Conservation (phyloP, 2,888 invertebrate species). For the Agelastica alni region DNA sequence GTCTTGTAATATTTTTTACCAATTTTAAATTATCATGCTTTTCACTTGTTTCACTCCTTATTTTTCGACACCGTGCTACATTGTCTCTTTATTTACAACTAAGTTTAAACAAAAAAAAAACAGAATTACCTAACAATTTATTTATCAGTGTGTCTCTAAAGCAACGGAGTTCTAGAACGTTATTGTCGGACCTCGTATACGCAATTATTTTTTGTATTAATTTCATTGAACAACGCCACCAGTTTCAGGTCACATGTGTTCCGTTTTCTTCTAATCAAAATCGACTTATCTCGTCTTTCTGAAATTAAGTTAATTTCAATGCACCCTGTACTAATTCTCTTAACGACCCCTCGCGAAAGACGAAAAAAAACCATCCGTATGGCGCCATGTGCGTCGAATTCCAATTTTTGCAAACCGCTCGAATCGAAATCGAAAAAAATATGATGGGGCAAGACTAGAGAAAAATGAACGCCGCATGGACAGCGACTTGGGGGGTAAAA, state of each 20-base stretch:
- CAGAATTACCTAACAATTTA: no score
- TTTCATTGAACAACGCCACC: no score
- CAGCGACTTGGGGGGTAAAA: not conserved
- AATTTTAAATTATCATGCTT: no score
- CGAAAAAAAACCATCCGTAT: slow-evolving; percentile 19
- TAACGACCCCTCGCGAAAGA: slow-evolving; percentile 15
- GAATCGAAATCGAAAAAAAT: slow-evolving; percentile 22
- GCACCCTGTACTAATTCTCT: slow-evolving; percentile 5
- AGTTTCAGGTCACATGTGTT: slow-evolving; percentile 4
- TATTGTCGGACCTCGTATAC: no score
- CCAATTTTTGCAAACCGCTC: slow-evolving; percentile 26
- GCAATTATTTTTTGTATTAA: no score
- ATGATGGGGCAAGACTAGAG: not conserved
- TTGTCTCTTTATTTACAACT: no score
- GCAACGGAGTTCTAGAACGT: no score
- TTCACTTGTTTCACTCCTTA: no score
- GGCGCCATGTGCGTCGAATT: slow-evolving; percentile 42
- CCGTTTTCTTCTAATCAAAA: not conserved
- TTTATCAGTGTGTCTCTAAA: no score
- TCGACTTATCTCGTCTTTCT: not conserved
- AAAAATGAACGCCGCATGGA: not conserved
- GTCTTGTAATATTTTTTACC: no score
- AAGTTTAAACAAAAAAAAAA: no score
- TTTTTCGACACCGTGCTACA: no score
- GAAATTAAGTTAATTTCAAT: slow-evolving; percentile 2